Percentiles rank a stretch among this genome's conserved stretches.
Conservation (phyloP, 2,113 vertebrate genomes). For the Tauraco erythrolophus region DNA sequence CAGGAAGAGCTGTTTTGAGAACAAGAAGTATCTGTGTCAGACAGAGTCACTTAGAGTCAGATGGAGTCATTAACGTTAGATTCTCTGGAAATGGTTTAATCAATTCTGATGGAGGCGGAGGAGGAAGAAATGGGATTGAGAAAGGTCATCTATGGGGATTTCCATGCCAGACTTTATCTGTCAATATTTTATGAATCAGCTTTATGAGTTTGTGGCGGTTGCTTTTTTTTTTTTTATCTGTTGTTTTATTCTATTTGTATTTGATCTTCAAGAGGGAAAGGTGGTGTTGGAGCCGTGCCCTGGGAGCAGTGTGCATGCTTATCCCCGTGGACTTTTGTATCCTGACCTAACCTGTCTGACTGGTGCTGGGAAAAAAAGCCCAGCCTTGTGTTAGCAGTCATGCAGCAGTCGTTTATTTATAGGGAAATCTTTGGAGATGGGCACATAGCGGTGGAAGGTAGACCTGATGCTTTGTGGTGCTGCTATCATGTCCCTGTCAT, state of each 20-base stretch:
- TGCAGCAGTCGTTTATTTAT: not conserved
- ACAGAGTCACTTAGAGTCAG: not conserved
- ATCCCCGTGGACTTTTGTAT: fast-evolving
- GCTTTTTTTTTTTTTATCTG: not conserved
- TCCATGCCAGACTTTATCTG: not conserved
- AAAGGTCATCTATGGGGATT: not conserved
- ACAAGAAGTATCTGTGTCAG: not conserved
- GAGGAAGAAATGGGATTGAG: not conserved
- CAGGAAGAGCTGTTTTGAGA: not conserved
- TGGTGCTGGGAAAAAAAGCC: not conserved
- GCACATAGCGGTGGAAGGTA: not conserved
- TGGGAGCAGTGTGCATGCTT: not conserved
- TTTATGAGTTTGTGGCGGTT: not conserved
- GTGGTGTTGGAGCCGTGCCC: not conserved
- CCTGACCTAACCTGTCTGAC: not conserved
- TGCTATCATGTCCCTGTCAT: not conserved
- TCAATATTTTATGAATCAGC: slow-evolving; percentile 30
- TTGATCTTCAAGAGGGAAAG: not conserved
- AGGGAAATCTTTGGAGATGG: not conserved
- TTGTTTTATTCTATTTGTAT: not conserved
- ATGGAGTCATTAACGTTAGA: not conserved
- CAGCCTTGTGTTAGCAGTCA: not conserved
- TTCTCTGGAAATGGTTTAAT: not conserved
- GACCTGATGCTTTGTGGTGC: not conserved
- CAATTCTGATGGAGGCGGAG: not conserved